These are phyloP conservation scores for Solenodon paradoxus DNA, from an alignment of 2,113 vertebrate genomes.

Conservation along the genomic window DNA sequence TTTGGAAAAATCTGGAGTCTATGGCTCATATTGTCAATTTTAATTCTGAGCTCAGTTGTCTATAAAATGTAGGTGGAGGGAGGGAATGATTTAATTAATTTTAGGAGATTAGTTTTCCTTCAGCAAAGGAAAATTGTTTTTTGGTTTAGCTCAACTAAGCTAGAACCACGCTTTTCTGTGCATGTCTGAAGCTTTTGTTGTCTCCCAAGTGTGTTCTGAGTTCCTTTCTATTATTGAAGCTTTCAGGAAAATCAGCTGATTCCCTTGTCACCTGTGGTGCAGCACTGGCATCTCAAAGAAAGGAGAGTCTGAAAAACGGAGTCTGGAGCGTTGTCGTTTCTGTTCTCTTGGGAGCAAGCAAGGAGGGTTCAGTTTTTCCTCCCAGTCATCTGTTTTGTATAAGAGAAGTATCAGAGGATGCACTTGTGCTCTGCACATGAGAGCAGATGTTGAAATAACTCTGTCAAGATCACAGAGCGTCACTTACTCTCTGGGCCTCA, in stretches of 20 bases:
- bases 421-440: not conserved
- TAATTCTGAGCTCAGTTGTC: not conserved
- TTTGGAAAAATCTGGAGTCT: slow-evolving; percentile 16
- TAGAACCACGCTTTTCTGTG: not conserved
- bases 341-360: not conserved
- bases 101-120: not conserved
- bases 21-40: not conserved
- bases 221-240: not conserved
- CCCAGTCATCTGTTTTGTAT: not conserved
- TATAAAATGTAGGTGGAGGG: not conserved
- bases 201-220: not conserved
- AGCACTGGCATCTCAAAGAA: not conserved
- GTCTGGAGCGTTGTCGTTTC: not conserved
- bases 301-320: not conserved
- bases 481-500: not conserved
- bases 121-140: not conserved
- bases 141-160: not conserved
- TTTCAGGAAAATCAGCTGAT: slow-evolving; percentile 15
- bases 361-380: not conserved
- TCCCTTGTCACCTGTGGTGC: not conserved
- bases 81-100: not conserved
- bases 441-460: not conserved
- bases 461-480: not conserved
- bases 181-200: not conserved
- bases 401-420: not conserved